Evolutionary conservation across 1,140 invertebrate species (phyloP).

Genomic region (Ceratitis capitata): DNA sequence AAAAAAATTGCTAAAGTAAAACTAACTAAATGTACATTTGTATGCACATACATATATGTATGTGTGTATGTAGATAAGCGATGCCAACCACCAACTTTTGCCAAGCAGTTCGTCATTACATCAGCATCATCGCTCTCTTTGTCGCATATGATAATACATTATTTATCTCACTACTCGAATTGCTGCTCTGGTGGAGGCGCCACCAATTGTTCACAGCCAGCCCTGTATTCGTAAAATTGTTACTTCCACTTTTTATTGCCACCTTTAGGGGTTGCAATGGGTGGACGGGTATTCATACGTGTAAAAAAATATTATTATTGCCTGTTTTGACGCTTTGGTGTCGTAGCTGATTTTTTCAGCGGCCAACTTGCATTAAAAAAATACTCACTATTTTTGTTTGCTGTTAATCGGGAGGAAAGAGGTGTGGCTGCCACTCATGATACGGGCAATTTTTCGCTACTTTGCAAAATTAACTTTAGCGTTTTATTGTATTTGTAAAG

Average conservation of each 20-base stretch:
- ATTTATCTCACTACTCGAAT: background rate
- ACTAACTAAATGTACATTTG: too few relatives aligned
- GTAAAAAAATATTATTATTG: background rate
- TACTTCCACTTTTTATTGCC: background rate
- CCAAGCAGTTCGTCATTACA: background rate
- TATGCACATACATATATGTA: too few relatives aligned
- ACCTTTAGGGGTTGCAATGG: background rate
- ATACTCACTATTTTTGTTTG: background rate
- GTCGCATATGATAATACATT: slow-evolving; percentile 31
- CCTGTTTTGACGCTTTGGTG: background rate
- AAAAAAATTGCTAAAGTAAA: too few relatives aligned
- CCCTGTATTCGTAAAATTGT: background rate
- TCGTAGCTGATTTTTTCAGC: background rate
- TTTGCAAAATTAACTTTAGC: slow-evolving; percentile 23
- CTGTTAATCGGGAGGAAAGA: background rate
- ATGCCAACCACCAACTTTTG: background rate
- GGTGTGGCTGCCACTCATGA: background rate
- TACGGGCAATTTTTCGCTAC: slow-evolving; percentile 27
- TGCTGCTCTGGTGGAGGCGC: background rate
- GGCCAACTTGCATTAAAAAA: background rate
- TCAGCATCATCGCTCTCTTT: slow-evolving; percentile 12
- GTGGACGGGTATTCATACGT: too few relatives aligned
- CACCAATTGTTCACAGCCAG: slow-evolving; percentile 8
- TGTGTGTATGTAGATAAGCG: too few relatives aligned
- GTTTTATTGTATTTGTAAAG: background rate